Evolutionary conservation across 2,113 vertebrate genomes (phyloP).

Genomic region (Alethe diademata): DNA sequence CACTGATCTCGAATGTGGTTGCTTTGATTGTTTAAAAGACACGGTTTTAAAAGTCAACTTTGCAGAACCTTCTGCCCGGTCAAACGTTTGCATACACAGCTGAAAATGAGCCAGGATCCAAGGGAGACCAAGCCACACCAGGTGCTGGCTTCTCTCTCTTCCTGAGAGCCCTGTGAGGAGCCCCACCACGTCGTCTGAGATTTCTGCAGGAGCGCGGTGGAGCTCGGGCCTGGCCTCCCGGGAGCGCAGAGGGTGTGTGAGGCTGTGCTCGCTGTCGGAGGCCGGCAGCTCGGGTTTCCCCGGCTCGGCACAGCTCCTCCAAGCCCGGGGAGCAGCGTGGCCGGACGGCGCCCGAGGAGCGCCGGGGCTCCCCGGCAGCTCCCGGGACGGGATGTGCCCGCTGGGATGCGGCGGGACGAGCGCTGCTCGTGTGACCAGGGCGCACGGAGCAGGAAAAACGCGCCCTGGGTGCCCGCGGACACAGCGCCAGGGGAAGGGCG

Average conservation of each 20-base stretch:
- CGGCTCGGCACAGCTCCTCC: fast-evolving
- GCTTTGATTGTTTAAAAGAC: neutral
- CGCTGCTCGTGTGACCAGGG: fast-evolving
- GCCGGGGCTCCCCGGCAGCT: fast-evolving
- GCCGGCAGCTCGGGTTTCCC: neutral
- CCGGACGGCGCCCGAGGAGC: fast-evolving
- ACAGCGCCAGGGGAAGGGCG: fast-evolving
- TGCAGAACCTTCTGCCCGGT: neutral
- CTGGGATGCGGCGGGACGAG: fast-evolving
- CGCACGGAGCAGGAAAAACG: fast-evolving
- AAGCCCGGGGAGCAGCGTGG: fast-evolving
- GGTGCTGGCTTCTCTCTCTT: neutral
- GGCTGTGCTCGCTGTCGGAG: no score
- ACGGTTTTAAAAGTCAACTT: neutral
- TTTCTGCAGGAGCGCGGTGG: neutral
- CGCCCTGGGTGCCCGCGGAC: fast-evolving
- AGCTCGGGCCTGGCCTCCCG: neutral
- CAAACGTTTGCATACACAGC: neutral
- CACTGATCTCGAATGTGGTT: neutral
- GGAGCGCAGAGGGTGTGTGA: neutral
- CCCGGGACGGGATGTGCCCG: fast-evolving
- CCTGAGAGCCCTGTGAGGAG: neutral
- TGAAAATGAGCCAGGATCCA: neutral
- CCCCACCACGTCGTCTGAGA: neutral
- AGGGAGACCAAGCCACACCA: neutral